Conservation (phyloP, 2,797 vertebrate species). For the Centroberyx gerrardi region DNA sequence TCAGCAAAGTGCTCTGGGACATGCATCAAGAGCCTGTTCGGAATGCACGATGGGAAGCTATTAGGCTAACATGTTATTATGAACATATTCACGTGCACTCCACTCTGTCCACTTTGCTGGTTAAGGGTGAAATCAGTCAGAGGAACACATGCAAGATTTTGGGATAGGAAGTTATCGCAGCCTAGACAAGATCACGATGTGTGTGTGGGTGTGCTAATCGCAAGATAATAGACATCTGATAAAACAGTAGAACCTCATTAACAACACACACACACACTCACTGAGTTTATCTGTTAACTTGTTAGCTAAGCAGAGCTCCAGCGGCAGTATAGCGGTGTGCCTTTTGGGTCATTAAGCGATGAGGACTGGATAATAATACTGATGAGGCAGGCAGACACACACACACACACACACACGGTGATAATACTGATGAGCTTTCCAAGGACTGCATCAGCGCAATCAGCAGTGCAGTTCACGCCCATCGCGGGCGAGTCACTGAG, state of each 20-base stretch:
- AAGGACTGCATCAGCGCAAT: background rate
- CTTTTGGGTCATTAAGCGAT: slow-evolving; percentile 40
- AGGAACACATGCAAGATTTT: background rate
- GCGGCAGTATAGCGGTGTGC: slow-evolving; percentile 9
- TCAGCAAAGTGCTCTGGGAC: slow-evolving; percentile 66
- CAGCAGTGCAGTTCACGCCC: slow-evolving; percentile 10
- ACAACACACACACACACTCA: background rate
- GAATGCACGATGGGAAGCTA: slow-evolving; percentile 42
- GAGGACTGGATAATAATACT: slow-evolving; percentile 21
- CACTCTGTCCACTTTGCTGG: background rate
- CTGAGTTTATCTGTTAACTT: background rate
- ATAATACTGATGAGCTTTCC: slow-evolving; percentile 22
- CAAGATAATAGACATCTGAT: too few species aligned
- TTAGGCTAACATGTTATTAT: slow-evolving; percentile 30
- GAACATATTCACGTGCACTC: slow-evolving; percentile 9
- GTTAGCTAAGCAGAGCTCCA: background rate
- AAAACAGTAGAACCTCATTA: background rate
- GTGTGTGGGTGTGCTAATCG: background rate
- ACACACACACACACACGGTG: slow-evolving; percentile 1
- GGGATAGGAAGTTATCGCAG: background rate
- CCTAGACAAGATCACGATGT: background rate
- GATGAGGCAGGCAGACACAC: slow-evolving; percentile 18
- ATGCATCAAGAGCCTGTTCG: slow-evolving; percentile 31
- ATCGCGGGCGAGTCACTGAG: slow-evolving; percentile 1
- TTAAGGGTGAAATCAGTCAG: background rate